These are phyloP conservation scores for Subacronicta megacephala DNA, from an alignment of 2,888 invertebrate species.

Conservation along the genomic window DNA sequence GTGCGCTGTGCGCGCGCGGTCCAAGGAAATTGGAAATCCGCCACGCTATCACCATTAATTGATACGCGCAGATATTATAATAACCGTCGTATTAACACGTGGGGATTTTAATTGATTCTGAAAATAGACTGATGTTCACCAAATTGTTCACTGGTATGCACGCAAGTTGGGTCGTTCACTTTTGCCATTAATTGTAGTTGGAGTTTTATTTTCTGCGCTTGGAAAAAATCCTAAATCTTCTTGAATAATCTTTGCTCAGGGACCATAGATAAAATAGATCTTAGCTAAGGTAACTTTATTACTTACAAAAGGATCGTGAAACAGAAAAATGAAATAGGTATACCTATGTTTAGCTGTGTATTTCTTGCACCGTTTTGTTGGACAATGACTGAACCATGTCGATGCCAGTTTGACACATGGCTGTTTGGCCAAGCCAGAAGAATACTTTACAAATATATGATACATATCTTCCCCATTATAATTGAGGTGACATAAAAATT, in stretches of 20 bases:
- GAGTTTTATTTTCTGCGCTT: background rate
- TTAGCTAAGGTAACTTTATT: no score
- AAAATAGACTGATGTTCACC: conserved; percentile 24
- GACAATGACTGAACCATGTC: no score
- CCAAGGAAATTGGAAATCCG: conserved; percentile 58
- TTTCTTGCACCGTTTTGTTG: no score
- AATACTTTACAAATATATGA: background rate
- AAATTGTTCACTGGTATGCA: conserved; percentile 23
- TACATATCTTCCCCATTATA: conserved; percentile 6
- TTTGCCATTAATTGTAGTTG: background rate
- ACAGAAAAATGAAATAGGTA: no score
- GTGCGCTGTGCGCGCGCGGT: conserved; percentile 30
- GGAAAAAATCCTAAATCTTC: background rate
- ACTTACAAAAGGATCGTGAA: no score
- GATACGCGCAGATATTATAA: conserved; percentile 49
- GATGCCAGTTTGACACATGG: background rate
- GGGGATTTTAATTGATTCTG: conserved; percentile 43
- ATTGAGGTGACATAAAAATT: conserved; percentile 20
- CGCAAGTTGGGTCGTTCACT: conserved; percentile 46
- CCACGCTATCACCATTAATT: conserved; percentile 54
- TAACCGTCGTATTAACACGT: conserved; percentile 45
- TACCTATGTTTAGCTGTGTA: no score
- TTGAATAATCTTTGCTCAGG: no score
- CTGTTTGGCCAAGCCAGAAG: background rate
- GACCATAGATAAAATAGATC: no score